Conservation (phyloP, 2,888 invertebrate genomes). For the Drosophila anomalata region DNA sequence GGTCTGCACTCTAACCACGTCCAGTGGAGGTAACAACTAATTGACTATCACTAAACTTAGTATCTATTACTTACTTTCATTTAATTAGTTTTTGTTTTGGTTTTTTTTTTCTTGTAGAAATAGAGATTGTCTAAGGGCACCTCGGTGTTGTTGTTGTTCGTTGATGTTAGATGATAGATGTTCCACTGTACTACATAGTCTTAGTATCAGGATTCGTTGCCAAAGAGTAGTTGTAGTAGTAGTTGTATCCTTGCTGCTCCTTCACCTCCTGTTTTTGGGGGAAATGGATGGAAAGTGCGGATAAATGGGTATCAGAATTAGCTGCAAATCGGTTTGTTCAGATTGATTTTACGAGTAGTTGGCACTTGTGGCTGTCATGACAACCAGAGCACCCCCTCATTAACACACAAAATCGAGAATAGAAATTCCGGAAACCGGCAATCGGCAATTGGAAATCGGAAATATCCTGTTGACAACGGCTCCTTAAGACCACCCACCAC, state of each 20-base stretch:
- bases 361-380: conserved; percentile 38
- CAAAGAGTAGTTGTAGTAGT: not conserved
- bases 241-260: not conserved
- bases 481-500: not conserved
- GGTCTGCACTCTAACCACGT: conserved; percentile 80
- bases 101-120: conserved; percentile 32
- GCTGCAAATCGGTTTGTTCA: conserved; percentile 29
- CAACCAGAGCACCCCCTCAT: conserved; percentile 52
- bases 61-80: conserved; percentile 34
- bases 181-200: conserved; percentile 17
- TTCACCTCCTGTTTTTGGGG: conserved; percentile 4
- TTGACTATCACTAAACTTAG: no score
- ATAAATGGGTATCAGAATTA: conserved; percentile 49
- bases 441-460: conserved; percentile 18
- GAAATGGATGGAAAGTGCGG: conserved; percentile 25
- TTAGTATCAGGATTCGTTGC: conserved; percentile 22
- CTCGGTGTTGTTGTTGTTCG: conserved; percentile 44
- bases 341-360: conserved; percentile 12
- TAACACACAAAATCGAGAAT: conserved; percentile 49
- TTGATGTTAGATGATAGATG: conserved; percentile 12
- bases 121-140: conserved; percentile 56
- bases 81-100: conserved; percentile 31
- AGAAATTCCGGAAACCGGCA: conserved; percentile 29
- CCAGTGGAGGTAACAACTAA: conserved; percentile 70
- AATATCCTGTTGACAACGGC: conserved; percentile 28